Conservation (phyloP, 2,888 invertebrate species). For the Mimas tiliae region DNA sequence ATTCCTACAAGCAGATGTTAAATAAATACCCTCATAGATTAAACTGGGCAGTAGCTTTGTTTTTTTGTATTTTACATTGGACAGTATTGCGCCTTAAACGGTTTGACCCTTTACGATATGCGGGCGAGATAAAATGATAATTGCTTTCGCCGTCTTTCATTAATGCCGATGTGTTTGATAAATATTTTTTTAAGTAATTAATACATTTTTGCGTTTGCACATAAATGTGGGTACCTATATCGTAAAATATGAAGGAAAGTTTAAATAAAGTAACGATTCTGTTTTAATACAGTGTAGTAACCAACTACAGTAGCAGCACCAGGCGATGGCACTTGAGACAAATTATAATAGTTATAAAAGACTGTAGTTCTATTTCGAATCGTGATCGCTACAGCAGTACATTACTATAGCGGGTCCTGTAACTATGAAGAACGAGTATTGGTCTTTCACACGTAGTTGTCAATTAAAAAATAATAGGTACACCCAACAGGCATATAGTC, state of each 20-base stretch:
- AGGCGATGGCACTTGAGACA: constrained; percentile 17
- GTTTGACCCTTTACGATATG: constrained; percentile 74
- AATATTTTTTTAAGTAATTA: constrained; percentile 46
- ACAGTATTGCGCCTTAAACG: constrained; percentile 75
- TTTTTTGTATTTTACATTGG: constrained; percentile 69
- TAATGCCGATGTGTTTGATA: constrained; percentile 48
- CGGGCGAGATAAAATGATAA: constrained; percentile 70
- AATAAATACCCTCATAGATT: constrained; percentile 81
- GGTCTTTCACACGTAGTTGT: too few species aligned
- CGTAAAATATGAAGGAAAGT: too few species aligned
- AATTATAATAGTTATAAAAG: neutral
- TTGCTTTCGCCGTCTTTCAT: constrained; percentile 61
- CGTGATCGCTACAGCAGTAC: too few species aligned
- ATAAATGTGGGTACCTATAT: too few species aligned
- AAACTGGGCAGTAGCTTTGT: constrained; percentile 73
- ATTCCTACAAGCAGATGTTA: constrained; percentile 82
- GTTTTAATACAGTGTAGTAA: constrained; percentile 35
- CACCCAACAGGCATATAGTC: too few species aligned
- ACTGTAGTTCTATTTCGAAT: too few species aligned
- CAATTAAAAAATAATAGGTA: too few species aligned
- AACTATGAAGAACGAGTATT: too few species aligned
- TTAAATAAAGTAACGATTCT: too few species aligned
- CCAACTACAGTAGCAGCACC: neutral
- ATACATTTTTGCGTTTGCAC: constrained; percentile 29
- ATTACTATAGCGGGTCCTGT: too few species aligned